Percentiles rank a stretch among this genome's conserved stretches.
These are phyloP conservation scores for Aporrectodea caliginosa DNA, from an alignment of 1,140 invertebrate species.

Conservation along the genomic window DNA sequence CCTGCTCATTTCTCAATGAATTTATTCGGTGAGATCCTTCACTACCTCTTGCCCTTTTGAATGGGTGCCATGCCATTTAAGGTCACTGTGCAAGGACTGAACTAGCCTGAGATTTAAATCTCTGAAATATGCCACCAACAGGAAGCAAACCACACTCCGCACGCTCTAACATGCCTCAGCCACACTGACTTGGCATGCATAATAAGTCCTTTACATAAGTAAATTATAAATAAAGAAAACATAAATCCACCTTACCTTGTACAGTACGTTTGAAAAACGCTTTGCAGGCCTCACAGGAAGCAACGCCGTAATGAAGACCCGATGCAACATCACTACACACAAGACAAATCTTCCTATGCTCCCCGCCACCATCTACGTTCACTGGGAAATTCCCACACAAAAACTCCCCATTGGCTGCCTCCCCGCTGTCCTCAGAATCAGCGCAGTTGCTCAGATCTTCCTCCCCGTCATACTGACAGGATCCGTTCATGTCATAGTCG, in stretches of 20 bases:
- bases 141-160: too few relatives aligned
- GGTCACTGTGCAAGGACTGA: too few relatives aligned
- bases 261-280: constrained; percentile 98
- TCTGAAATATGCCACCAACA: too few relatives aligned
- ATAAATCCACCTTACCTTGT: constrained; percentile 58
- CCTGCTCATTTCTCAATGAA: too few relatives aligned
- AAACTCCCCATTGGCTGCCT: constrained; percentile 9
- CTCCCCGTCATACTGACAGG: constrained; percentile 7
- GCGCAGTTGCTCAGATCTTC: constrained; percentile 19
- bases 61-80: too few relatives aligned
- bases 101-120: too few relatives aligned
- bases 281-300: constrained; percentile 96
- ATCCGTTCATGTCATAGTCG: neutral
- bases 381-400: neutral
- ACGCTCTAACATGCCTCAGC: too few relatives aligned
- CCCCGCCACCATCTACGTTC: neutral
- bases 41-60: too few relatives aligned
- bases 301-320: constrained; percentile 97
- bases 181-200: too few relatives aligned
- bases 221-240: too few relatives aligned
- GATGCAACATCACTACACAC: constrained; percentile 96
- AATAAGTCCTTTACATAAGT: too few relatives aligned
- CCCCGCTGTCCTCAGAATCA: constrained; percentile 19
- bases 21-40: too few relatives aligned
- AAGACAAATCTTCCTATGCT: constrained; percentile 64